Evolutionary conservation across 2,797 vertebrate species (phyloP).

Genomic region (Botia almorhae): DNA sequence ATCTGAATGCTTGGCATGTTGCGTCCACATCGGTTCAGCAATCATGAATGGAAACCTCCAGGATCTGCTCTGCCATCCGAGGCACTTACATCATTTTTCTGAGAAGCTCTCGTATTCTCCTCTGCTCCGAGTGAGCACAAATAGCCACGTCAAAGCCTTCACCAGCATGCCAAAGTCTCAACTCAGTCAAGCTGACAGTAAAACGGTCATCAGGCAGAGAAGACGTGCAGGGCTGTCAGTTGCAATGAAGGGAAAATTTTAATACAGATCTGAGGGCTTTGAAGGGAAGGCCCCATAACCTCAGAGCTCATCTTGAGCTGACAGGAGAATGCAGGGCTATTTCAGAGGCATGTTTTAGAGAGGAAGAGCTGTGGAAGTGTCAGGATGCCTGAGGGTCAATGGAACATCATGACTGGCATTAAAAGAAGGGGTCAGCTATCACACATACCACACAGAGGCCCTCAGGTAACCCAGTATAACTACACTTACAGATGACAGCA

Average conservation of each 20-base stretch:
- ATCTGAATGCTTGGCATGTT: not conserved
- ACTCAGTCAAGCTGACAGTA: constrained; percentile 32
- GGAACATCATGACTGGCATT: constrained; percentile 59
- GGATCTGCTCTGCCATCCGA: not conserved
- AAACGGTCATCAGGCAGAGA: constrained; percentile 16
- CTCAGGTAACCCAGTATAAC: not conserved
- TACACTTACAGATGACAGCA: not conserved
- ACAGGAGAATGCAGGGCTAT: constrained; percentile 26
- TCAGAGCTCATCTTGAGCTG: constrained; percentile 41
- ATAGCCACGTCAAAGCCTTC: constrained; percentile 23
- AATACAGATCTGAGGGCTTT: constrained; percentile 24
- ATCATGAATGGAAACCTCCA: not conserved
- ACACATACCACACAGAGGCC: not conserved
- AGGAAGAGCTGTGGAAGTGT: constrained; percentile 50
- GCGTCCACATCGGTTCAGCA: constrained; percentile 14
- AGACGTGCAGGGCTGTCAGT: constrained; percentile 37
- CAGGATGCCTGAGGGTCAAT: constrained; percentile 21
- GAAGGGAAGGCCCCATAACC: constrained; percentile 26
- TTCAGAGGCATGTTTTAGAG: constrained; percentile 52
- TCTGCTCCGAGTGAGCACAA: constrained; percentile 15
- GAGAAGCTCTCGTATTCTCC: not conserved
- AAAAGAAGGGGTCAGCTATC: constrained; percentile 36
- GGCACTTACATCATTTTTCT: constrained; percentile 8
- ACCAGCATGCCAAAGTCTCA: constrained; percentile 21
- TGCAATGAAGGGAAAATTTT: constrained; percentile 39